These are phyloP conservation scores for Drosophila prostipennis DNA, from an alignment of 2,888 invertebrate genomes.

Conservation along the genomic window DNA sequence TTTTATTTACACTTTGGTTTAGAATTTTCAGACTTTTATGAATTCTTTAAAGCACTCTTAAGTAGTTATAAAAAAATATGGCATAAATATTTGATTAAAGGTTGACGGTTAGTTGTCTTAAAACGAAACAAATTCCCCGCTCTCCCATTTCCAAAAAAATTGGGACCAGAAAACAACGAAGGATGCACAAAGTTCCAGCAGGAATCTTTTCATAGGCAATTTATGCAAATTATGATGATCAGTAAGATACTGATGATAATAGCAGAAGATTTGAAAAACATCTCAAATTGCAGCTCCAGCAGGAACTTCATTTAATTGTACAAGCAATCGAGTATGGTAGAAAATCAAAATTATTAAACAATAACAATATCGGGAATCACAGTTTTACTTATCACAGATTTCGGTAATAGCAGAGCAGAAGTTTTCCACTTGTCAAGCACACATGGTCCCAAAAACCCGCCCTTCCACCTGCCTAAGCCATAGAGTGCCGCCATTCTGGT, in stretches of 20 bases:
- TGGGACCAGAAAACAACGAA: slow-evolving; percentile 23
- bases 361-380: neutral
- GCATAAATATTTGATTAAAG: slow-evolving; percentile 35
- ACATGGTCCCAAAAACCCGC: slow-evolving; percentile 41
- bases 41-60: slow-evolving; percentile 48
- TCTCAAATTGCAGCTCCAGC: neutral
- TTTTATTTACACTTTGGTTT: slow-evolving; percentile 54
- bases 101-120: slow-evolving; percentile 14
- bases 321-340: neutral
- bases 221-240: slow-evolving; percentile 1
- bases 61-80: slow-evolving; percentile 58
- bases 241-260: neutral
- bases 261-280: slow-evolving; percentile 1
- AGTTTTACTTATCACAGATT: slow-evolving; percentile 25
- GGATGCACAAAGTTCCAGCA: slow-evolving; percentile 1
- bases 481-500: slow-evolving; percentile 70
- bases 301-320: neutral
- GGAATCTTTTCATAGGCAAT: neutral
- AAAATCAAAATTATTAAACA: neutral
- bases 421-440: slow-evolving; percentile 21
- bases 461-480: slow-evolving; percentile 51
- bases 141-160: neutral
- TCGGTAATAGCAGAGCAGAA: slow-evolving; percentile 21
- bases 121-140: slow-evolving; percentile 8
- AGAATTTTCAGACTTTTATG: slow-evolving; percentile 27